Percentiles rank a stretch among this genome's conserved stretches.
phyloP scores from a whole-genome alignment of 2,888 invertebrate species.

The Phymatocera aterrima region DNA sequence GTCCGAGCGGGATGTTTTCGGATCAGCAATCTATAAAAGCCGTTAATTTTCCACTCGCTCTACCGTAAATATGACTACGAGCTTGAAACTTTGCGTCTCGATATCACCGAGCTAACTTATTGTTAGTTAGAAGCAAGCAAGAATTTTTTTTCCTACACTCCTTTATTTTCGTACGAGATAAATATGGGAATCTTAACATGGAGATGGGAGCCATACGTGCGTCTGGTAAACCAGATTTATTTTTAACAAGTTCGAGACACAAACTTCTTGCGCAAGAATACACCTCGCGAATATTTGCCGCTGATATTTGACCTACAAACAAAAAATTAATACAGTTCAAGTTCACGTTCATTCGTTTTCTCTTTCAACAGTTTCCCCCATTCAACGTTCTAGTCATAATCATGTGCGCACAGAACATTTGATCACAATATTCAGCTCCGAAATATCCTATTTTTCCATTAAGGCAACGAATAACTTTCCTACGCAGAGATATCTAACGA shows the following conservation, averaged over 20 bases:
- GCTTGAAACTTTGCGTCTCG: conserved; percentile 15
- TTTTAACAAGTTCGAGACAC: background rate
- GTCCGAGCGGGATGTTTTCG: conserved; percentile 30
- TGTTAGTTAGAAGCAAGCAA: background rate
- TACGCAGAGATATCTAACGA: background rate
- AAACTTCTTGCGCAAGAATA: background rate
- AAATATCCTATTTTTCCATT: background rate
- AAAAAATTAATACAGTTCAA: background rate
- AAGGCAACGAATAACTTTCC: background rate
- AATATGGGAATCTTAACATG: background rate
- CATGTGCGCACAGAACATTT: background rate
- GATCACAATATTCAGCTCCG: background rate
- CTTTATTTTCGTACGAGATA: background rate
- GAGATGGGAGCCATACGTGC: background rate
- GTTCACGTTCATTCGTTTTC: background rate
- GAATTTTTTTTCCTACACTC: background rate
- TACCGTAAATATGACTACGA: conserved; percentile 29
- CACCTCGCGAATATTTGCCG: conserved; percentile 24
- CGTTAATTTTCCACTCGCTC: conserved; percentile 39
- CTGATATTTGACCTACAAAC: background rate
- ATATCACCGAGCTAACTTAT: background rate
- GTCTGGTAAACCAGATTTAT: background rate
- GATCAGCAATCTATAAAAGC: conserved; percentile 35
- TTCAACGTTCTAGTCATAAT: background rate
- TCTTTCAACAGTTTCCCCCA: background rate